These are phyloP conservation scores for Entomobrya multifasciata DNA, from an alignment of 2,888 invertebrate species.

Conservation along the genomic window DNA sequence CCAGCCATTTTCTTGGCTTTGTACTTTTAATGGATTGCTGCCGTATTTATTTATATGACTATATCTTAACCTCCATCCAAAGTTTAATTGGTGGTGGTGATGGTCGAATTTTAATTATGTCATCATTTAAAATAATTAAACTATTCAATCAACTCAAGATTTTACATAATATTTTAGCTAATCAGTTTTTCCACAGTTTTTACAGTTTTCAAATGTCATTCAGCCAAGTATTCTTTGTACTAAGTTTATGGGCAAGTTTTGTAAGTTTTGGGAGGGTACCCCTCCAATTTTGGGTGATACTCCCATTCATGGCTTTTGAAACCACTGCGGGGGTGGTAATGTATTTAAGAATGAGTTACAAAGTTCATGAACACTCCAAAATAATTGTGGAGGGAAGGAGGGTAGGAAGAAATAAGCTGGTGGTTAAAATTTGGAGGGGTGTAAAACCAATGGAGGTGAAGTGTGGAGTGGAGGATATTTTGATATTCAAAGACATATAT, in stretches of 20 bases:
- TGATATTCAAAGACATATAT: background rate
- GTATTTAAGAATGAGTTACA: background rate
- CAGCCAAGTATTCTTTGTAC: background rate
- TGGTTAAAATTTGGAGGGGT: background rate
- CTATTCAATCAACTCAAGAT: background rate
- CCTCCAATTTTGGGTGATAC: background rate
- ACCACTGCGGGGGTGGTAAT: background rate
- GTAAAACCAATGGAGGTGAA: background rate
- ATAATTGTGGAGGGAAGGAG: background rate
- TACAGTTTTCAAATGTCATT: background rate
- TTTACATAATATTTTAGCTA: background rate
- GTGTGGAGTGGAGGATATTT: background rate
- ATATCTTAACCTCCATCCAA: background rate
- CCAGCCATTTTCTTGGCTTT: background rate
- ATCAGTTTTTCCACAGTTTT: background rate
- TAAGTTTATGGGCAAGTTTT: background rate
- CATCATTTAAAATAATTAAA: background rate
- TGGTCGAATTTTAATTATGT: no score
- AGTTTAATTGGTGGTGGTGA: background rate
- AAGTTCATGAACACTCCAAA: background rate
- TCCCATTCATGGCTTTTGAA: background rate
- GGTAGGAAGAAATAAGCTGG: background rate
- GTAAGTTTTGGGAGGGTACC: background rate
- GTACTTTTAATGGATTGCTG: background rate
- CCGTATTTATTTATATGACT: background rate